Evolutionary conservation across 2,113 vertebrate species (phyloP).

Genomic region (Cynocephalus volans): DNA sequence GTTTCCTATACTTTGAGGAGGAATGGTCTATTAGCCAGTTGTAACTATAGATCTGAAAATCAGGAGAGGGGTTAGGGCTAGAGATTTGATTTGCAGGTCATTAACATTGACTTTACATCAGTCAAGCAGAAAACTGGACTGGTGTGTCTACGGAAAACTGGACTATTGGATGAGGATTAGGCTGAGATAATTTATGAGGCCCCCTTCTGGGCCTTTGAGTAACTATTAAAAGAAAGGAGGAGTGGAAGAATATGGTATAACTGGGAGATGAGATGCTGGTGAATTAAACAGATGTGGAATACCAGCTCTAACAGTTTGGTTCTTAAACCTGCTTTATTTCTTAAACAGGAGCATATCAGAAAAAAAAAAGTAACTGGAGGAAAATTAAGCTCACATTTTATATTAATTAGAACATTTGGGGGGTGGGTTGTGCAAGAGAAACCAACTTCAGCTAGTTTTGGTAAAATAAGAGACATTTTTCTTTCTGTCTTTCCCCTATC

Average conservation of each 20-base stretch:
- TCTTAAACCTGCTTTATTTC: constrained; percentile 40
- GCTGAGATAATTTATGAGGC: background rate
- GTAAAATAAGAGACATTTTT: background rate
- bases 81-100: constrained; percentile 39
- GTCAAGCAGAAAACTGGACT: background rate
- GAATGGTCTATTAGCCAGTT: background rate
- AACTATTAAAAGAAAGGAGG: background rate
- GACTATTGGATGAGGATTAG: background rate
- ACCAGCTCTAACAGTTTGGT: background rate
- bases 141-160: background rate
- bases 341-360: constrained; percentile 20
- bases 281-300: background rate
- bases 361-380: background rate
- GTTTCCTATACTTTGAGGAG: background rate
- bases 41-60: constrained; percentile 14
- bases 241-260: background rate
- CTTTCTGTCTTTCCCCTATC: background rate
- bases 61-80: background rate
- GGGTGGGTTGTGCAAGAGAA: background rate
- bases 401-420: constrained; percentile 7
- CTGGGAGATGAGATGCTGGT: background rate
- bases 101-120: constrained; percentile 39
- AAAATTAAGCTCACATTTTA: background rate
- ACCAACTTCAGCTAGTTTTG: background rate
- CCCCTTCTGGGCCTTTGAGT: background rate